A percentile compares a stretch with the other conserved stretches of the same genome.
phyloP scores from a whole-genome alignment of 2,797 vertebrate species.

The Dicrostonyx torquatus region DNA sequence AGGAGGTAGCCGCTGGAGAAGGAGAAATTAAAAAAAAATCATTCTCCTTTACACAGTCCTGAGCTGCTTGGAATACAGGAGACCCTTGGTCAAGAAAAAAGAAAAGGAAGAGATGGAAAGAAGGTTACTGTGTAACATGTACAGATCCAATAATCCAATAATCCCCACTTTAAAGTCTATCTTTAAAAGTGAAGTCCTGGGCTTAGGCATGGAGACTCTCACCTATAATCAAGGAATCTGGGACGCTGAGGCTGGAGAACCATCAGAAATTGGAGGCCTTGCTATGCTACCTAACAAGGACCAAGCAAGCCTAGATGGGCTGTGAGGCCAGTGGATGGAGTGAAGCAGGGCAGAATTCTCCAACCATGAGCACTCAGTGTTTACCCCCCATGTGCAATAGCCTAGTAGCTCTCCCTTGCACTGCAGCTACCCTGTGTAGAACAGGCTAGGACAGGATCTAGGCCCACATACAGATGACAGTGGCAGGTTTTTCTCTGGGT shows the following conservation, averaged over 20 bases:
- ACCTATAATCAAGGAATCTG: background rate
- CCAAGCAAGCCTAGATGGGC: background rate
- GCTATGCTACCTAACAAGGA: background rate
- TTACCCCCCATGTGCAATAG: rapidly evolving
- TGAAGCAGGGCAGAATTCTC: rapidly evolving
- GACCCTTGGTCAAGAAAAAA: background rate
- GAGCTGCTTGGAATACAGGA: background rate
- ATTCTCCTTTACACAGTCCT: background rate
- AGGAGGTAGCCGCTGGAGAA: background rate
- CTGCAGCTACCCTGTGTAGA: too few relatives aligned
- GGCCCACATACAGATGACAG: rapidly evolving
- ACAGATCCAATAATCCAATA: background rate
- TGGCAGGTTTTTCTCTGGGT: rapidly evolving
- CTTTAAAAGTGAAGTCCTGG: background rate
- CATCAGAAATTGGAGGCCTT: background rate
- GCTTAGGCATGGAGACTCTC: background rate
- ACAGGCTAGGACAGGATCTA: background rate
- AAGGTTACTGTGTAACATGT: background rate
- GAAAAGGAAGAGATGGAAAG: background rate
- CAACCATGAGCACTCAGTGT: rapidly evolving
- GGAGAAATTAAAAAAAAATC: background rate
- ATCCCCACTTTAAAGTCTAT: background rate
- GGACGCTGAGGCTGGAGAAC: background rate
- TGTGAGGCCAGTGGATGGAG: background rate
- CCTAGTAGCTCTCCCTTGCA: rapidly evolving